Evolutionary conservation across 2,797 vertebrate species (phyloP).

Genomic region (Dendrocincla tyrannina): DNA sequence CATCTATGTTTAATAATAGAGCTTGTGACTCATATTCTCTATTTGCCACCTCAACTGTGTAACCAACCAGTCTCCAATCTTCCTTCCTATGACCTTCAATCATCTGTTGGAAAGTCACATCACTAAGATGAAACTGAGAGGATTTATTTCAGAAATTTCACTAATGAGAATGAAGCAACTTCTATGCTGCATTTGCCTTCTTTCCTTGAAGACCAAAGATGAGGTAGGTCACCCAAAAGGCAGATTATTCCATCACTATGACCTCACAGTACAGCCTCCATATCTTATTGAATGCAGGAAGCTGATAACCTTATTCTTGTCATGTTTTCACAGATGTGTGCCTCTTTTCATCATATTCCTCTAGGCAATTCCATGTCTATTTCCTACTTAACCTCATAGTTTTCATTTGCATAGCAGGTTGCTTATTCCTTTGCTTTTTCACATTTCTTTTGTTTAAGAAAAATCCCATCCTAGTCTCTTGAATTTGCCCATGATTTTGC

Average conservation of each 20-base stretch:
- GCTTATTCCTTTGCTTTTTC: background rate
- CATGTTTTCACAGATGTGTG: background rate
- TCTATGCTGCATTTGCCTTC: background rate
- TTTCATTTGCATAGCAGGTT: background rate
- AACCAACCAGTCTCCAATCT: background rate
- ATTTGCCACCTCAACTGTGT: background rate
- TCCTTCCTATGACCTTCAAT: conserved; percentile 25
- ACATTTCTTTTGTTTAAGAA: background rate
- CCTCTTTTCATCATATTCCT: background rate
- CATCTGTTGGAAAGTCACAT: background rate
- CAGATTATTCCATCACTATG: background rate
- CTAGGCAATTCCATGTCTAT: background rate
- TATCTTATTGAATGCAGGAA: background rate
- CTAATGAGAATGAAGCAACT: background rate
- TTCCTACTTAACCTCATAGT: background rate
- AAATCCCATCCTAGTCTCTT: background rate
- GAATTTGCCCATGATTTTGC: background rate
- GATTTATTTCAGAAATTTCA: conserved; percentile 7
- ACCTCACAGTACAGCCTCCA: background rate
- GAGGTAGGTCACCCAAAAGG: background rate
- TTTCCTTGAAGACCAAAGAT: background rate
- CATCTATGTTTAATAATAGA: conserved; percentile 12
- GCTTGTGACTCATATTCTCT: conserved; percentile 8
- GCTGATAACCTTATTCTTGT: background rate
- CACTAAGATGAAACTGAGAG: background rate